Evolutionary conservation across 2,113 vertebrate species (phyloP).

Genomic region (Myocastor coypus): DNA sequence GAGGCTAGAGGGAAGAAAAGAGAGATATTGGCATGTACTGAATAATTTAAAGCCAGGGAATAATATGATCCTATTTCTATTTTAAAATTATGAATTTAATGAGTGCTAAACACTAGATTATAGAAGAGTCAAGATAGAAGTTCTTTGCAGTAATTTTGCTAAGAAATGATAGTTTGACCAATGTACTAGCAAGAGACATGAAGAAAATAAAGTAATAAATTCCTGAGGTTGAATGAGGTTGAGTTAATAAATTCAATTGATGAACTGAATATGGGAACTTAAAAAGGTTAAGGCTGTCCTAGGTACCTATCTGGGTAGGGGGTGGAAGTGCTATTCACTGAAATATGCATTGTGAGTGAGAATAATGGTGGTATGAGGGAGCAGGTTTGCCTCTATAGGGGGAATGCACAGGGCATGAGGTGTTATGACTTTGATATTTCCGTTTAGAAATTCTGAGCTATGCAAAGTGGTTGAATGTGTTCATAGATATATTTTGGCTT

Average conservation of each 20-base stretch:
- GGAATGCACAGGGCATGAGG: neutral
- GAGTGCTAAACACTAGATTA: neutral
- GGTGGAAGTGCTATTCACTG: neutral
- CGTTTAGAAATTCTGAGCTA: conserved; percentile 19
- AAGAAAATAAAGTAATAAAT: conserved; percentile 52
- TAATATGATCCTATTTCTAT: neutral
- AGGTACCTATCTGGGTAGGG: neutral
- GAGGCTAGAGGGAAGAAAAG: neutral
- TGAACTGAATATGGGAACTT: neutral
- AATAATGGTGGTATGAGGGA: neutral
- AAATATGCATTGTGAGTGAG: neutral
- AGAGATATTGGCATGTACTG: neutral
- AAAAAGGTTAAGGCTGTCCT: neutral
- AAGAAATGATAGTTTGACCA: neutral
- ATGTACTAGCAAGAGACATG: neutral
- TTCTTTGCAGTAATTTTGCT: neutral
- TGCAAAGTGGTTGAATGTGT: neutral
- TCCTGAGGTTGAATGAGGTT: neutral
- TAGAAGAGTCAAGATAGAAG: neutral
- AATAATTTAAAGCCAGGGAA: neutral
- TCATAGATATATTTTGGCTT: neutral
- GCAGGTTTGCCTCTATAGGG: neutral
- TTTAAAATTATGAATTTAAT: conserved; percentile 25
- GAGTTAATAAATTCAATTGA: neutral
- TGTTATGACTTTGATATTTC: neutral